Base-by-base conservation (phyloP, 1,140 invertebrate genomes). In the Tetramorium parvispinum region DNA sequence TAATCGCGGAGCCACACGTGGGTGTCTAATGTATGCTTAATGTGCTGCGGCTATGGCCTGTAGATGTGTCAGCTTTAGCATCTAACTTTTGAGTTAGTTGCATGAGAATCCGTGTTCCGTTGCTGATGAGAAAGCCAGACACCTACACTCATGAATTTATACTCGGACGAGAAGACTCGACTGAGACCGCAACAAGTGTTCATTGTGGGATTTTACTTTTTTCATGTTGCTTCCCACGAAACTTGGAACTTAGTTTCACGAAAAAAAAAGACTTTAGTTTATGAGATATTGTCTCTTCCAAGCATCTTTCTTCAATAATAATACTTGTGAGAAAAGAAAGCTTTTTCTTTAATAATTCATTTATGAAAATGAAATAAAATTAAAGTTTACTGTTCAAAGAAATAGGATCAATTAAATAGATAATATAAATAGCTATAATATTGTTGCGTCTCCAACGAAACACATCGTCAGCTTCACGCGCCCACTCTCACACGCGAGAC, bases 121-220 rank as follows among this genome's bases (percentile, higher is more conserved):
- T 61, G 65, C 53, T 89, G 66, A 89, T 89, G 88, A 89, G 88
- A 89, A 89, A 87, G 55, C 70, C 88, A 89, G 88, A 27, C 83
- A 51, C 21, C 10, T 66, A 79, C 51, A 55, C 71, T 76, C 40
- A 86, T 55, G 24, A 53, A 81, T 81, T 88, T 81, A 81, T 75
- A 86, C 16, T 68, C 27, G n/a, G 43, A 63, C 49, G 46, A 27
- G 57, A 87, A 88, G 53, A 49, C 11, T 46, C 43, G 40, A n/a
- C n/a, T 13, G 66, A 70, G 40, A n/a, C 37, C 13, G 43, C 49
- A n/a, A 43, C 43, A 46, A 63, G 10, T 70, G 11, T 49, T 27
- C 13, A 78, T 88, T 75, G 37, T 79, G 87, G 59, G 68, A 85
- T 75, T 37, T 63, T 43, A 18, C 53, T 83, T 73, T 73, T 83